Evolutionary conservation across 2,888 invertebrate genomes (phyloP).

Genomic region (Sepioteuthis lessoniana): DNA sequence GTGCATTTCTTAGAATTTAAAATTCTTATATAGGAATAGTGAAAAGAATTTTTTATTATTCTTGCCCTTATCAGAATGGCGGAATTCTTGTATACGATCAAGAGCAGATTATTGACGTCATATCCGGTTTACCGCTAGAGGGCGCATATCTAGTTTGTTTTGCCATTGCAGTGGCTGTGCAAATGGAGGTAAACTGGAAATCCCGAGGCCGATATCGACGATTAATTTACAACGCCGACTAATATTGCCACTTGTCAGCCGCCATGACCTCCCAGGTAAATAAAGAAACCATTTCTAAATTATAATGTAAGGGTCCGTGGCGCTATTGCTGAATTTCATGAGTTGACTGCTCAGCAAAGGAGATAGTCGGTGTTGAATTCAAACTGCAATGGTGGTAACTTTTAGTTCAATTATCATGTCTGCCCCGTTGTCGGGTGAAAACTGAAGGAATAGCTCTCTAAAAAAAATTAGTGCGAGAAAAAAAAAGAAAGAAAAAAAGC

Average conservation of each 20-base stretch:
- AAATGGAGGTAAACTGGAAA: not conserved
- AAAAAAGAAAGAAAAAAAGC: no score
- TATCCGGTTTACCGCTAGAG: slow-evolving; percentile 39
- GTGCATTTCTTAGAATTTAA: no score
- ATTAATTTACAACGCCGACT: slow-evolving; percentile 6
- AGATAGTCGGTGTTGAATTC: not conserved
- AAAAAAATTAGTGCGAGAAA: no score
- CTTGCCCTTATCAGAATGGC: no score
- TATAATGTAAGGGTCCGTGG: not conserved
- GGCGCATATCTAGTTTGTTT: slow-evolving; percentile 33
- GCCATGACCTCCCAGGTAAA: not conserved
- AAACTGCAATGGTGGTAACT: no score
- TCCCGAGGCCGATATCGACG: not conserved
- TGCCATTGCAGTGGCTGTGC: not conserved
- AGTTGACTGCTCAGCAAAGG: no score
- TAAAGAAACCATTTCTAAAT: not conserved
- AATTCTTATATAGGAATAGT: no score
- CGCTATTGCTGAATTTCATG: not conserved
- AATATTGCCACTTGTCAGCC: slow-evolving; percentile 23
- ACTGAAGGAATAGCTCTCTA: no score
- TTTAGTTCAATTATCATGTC: no score
- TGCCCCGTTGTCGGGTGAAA: no score
- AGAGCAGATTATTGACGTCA: slow-evolving; percentile 42
- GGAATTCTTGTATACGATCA: not conserved
- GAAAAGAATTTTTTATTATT: no score